Percentiles rank a stretch among this genome's conserved stretches.
phyloP scores from a whole-genome alignment of 1,140 invertebrate genomes.

The Whitmania pigra region DNA sequence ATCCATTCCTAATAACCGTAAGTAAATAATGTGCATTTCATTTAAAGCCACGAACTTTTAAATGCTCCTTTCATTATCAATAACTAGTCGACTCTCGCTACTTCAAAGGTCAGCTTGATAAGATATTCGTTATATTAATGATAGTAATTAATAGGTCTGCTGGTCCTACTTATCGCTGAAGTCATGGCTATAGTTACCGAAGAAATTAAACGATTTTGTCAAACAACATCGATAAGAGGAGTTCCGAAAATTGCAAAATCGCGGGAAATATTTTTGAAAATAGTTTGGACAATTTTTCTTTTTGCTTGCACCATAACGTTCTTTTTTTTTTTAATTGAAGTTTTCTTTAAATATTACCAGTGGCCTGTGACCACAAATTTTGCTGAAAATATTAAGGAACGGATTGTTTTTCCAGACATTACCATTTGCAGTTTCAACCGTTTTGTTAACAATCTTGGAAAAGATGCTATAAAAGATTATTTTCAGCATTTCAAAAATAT shows the following conservation, averaged over 20 bases:
- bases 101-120: no score
- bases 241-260: background rate
- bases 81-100: no score
- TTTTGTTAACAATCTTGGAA: background rate
- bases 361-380: background rate
- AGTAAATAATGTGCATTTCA: no score
- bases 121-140: no score
- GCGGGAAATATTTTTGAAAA: background rate
- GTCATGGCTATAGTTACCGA: no score
- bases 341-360: background rate
- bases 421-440: background rate
- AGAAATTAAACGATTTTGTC: background rate
- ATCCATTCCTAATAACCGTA: no score
- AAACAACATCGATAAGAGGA: constrained; percentile 6
- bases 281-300: background rate
- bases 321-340: background rate
- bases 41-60: no score
- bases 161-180: no score
- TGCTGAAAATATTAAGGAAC: background rate
- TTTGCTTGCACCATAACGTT: background rate
- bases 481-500: background rate
- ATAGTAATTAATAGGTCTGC: no score
- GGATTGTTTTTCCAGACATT: background rate
- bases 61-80: no score
- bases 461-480: background rate